Evolutionary conservation across 2,888 invertebrate genomes (phyloP).

Genomic region (Platynereis dumerilii): DNA sequence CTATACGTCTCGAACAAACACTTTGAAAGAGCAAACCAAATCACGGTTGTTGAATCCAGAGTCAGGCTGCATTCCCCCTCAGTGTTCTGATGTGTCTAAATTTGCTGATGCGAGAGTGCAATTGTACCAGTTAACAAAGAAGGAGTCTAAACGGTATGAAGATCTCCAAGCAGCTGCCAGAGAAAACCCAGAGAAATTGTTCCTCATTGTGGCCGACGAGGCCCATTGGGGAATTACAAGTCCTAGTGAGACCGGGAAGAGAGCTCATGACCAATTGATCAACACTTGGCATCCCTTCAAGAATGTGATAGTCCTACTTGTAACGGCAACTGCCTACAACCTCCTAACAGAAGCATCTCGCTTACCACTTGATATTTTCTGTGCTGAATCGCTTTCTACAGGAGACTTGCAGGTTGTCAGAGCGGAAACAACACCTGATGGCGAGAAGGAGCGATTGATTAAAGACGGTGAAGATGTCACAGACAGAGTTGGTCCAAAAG

Average conservation of each 20-base stretch:
- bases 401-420: neutral
- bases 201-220: constrained; percentile 18
- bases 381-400: neutral
- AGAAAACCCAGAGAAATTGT: constrained; percentile 9
- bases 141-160: neutral
- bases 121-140: neutral
- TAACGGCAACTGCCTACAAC: constrained; percentile 26
- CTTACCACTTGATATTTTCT: neutral
- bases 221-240: constrained; percentile 19
- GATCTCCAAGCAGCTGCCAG: neutral
- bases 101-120: neutral
- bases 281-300: constrained; percentile 11
- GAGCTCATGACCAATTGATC: constrained; percentile 7
- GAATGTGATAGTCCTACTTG: constrained; percentile 21
- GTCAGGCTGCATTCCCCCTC: constrained; percentile 14
- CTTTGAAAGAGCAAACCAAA: constrained; percentile 20
- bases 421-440: neutral
- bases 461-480: neutral
- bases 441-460: neutral
- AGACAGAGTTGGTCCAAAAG: neutral
- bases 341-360: constrained; percentile 13
- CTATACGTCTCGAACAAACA: constrained; percentile 18
- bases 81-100: neutral
- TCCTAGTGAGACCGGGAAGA: neutral
- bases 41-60: constrained; percentile 7